Evolutionary conservation across 2,888 invertebrate genomes (phyloP), one percentile per base, ranked within the genome.

Genomic region (Empis livida): DNA sequence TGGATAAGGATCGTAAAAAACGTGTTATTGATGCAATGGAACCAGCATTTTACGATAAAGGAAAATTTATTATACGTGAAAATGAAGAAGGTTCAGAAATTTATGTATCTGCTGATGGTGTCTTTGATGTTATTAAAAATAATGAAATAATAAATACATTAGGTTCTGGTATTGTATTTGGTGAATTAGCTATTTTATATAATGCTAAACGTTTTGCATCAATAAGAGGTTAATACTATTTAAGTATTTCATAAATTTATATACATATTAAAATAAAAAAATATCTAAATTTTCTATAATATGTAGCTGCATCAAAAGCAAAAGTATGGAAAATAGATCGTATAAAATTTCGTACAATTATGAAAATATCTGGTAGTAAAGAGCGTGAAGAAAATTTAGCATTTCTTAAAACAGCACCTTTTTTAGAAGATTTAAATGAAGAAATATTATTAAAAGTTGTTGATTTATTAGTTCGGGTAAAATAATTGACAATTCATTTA

Each of bases 141-240:
- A 84, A 79, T 10, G 78, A 82, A 59, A 77, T 80, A 4, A 79
- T 93, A 42, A 82, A 82, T 39, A 83, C 76, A 49, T 85, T 96
- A 65, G 83, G 84, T 0, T 79, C 87, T 0, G 89, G 88, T 6
- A 77, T 84, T 60, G 80, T 90, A 51, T 78, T 95, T 72, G 95
- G 96, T 2, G 96, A 96, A 72, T 73, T 96, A 44, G 94, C 95
- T 10, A 83, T 96, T 55, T 73, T 96, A 27, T 95, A 96, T 70
- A 93, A 93, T 70, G 92, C 93, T 35, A 90, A 88, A 60, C 74
- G 94, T 53, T 84, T 89, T 54, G 92, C 93, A 1, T 87, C 91
- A 1, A 84, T 94, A 50, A 74, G 78, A 70, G 85, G 89, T 85
- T 71, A 70, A 69, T 67, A 10, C 3, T 16, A 37, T n/a, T n/a